phyloP scores from a whole-genome alignment of 1,140 invertebrate genomes.

The Cotesia glomerata region DNA sequence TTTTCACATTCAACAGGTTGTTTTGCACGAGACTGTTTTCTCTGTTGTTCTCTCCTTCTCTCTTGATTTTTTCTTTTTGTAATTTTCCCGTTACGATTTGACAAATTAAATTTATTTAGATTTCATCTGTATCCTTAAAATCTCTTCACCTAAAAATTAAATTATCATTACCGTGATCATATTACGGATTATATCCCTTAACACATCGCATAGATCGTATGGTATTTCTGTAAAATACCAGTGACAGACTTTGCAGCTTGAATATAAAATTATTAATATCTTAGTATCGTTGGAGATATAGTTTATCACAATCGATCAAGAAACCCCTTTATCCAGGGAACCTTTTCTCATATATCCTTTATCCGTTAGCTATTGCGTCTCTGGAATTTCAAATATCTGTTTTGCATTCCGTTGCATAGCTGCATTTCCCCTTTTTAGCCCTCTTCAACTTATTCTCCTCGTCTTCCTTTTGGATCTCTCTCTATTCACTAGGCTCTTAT shows the following conservation, averaged over 20 bases:
- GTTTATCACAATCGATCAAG: slow-evolving; percentile 16
- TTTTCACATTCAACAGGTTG: slow-evolving; percentile 33
- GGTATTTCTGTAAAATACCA: neutral
- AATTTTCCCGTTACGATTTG: neutral
- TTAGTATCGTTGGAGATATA: slow-evolving; percentile 1
- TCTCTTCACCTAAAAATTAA: neutral
- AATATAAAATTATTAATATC: slow-evolving; percentile 9
- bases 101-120: slow-evolving; percentile 29
- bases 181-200: too few relatives aligned
- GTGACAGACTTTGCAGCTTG: neutral
- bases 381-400: slow-evolving; percentile 53
- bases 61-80: neutral
- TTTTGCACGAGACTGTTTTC: neutral
- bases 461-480: too few relatives aligned
- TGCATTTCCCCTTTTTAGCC: neutral
- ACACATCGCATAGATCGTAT: neutral
- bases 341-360: neutral
- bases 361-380: slow-evolving; percentile 15
- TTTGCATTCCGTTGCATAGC: slow-evolving; percentile 45
- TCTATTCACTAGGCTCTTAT: neutral
- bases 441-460: neutral
- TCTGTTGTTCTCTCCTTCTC: neutral
- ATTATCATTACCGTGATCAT: neutral
- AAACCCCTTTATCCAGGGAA: neutral
- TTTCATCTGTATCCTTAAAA: neutral